Conservation (phyloP, 2,797 vertebrate genomes). For the Amblyopsis hoosieri region DNA sequence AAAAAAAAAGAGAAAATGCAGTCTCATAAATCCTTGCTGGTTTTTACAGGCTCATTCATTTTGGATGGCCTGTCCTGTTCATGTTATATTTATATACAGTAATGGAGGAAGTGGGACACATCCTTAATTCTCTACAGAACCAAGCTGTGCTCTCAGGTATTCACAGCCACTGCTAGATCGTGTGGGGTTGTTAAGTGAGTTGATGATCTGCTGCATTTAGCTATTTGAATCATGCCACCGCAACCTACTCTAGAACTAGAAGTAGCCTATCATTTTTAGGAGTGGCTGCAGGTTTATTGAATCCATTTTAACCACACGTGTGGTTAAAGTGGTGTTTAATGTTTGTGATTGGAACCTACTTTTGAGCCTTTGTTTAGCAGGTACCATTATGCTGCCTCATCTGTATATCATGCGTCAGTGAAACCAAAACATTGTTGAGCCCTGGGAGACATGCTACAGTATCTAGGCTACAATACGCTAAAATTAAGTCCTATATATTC, state of each 20-base stretch:
- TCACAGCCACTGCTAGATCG: not conserved
- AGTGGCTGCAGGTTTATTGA: not conserved
- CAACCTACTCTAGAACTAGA: not conserved
- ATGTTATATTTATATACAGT: conserved; percentile 59
- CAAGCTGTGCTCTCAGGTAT: conserved; percentile 3
- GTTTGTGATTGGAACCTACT: too few relatives aligned
- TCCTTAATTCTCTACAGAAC: conserved; percentile 28
- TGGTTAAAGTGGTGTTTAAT: too few relatives aligned
- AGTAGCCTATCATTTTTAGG: not conserved
- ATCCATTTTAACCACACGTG: too few relatives aligned
- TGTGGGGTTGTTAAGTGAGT: not conserved
- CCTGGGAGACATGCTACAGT: conserved; percentile 12
- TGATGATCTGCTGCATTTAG: not conserved
- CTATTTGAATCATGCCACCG: not conserved
- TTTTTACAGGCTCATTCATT: conserved; percentile 53
- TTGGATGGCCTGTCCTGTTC: conserved; percentile 50
- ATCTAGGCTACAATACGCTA: too few relatives aligned
- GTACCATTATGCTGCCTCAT: not conserved
- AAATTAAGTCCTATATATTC: too few relatives aligned
- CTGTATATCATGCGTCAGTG: conserved; percentile 7
- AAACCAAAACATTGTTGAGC: conserved; percentile 27
- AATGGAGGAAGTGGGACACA: conserved; percentile 47
- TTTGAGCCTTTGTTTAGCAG: too few relatives aligned
- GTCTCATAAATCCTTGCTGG: conserved; percentile 46
- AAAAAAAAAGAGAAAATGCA: not conserved